Base-by-base conservation (phyloP, 2,113 vertebrate species). In the Isurus oxyrinchus region DNA sequence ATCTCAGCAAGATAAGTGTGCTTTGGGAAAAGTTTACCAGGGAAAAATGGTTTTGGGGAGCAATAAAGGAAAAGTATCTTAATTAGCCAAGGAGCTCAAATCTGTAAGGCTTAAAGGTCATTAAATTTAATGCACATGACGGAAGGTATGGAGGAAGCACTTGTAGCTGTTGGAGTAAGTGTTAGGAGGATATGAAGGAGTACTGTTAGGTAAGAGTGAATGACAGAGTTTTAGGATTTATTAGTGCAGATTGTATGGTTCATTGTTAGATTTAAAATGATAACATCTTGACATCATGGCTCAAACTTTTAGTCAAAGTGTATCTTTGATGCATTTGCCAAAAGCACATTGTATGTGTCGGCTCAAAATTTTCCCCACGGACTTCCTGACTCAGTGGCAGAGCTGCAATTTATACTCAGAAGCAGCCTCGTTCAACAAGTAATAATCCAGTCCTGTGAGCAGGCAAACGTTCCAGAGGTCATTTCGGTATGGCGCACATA, bases 311-410 rank as follows among this genome's bases (percentile, higher is more conserved):
- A 63, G 31, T 53, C 67, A 72, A 95, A 53, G 66, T 31, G 10
- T 72, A 72, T 53, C 94, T 72, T 72, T 76, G 94, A 95, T 53
- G 49, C 13, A 49, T 95, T 95, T 95, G 44, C 67, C 67, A 72
- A 95, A 67, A 72, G 76, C 10, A 53, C 16, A 76, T 19, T 55
- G 66, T 72, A 72, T 76, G 23, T 72, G 44, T 7, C 55, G 31
- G 44, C 53, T 95, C 10, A 16, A 53, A 31, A 55, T 94, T 95
- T 95, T 95, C 25, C 66, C 63, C 44, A 95, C 21, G 0, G 44
- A 69, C 44, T 72, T 95, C 23, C 7, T 40, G 93, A 67, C 35
- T 67, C 40, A 27, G 44, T 55, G 55, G 44, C 94, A 95, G 67
- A 49, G 25, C 3, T 55, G 23, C 66, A 95, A 72, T 95, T 69